Evolutionary conservation across 2,113 vertebrate species (phyloP), one percentile per base, ranked within the genome.

Genomic region (Narcine bancroftii): DNA sequence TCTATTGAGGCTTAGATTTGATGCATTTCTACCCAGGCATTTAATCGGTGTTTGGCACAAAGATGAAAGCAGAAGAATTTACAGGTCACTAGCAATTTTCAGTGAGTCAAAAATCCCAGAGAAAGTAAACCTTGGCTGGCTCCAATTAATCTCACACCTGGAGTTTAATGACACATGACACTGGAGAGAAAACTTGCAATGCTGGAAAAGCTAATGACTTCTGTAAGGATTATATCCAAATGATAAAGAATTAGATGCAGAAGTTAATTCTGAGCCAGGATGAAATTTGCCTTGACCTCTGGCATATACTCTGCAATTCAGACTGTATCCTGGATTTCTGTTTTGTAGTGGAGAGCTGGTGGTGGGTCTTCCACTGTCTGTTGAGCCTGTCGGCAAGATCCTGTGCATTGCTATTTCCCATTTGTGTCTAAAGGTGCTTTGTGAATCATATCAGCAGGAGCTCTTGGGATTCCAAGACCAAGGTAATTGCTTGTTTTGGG

Each of bases 1-100:
- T 89, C n/a, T 91, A 91, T 69, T 91, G 89, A 69, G 63, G 89
- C 89, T 69, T 42, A 65, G 45, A 24, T 47, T 47, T 71, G 71
- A 56, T 47, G 45, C 42, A 71, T 69, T 91, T 65, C 65, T 45
- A 29, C 13, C 39, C 42, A 42, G 60, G 33, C 42, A 91, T 91
- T 91, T 85, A 69, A 69, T 89, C 60, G 56, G 63, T 39, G 63
- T 66, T 69, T 91, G 65, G 89, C 65, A 47, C 26, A 69, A 91
- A 45, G 29, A 33, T 91, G 33, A 91, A 91, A 91, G 24, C 85
- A 29, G 65, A 71, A 66, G 29, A 91, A 91, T 47, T 45, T 66
- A 13, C 89, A 89, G 60, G 60, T 89, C 85, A 21, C 85, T 19
- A 69, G 15, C 15, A 36, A 60, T 87, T 87, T 63, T 9, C 53